Evolutionary conservation across 92 coral and sea anemone species (phyloP).

Genomic region (Heliopora coerulea): DNA sequence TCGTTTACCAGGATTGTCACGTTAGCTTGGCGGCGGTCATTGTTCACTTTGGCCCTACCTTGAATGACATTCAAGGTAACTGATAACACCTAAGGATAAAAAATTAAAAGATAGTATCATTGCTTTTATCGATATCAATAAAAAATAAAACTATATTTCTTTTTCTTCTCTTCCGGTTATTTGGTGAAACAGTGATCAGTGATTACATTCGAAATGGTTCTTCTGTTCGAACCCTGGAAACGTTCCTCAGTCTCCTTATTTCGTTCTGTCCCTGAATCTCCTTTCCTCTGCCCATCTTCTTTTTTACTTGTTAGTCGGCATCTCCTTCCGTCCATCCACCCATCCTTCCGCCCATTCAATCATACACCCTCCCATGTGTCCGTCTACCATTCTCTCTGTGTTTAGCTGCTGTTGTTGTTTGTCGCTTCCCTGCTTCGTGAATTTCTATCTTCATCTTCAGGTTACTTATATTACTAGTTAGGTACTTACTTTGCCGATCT

Average conservation of each 20-base stretch:
- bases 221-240: too few species aligned
- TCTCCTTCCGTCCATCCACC: not conserved
- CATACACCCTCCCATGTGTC: not conserved
- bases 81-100: conserved; percentile 12
- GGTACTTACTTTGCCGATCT: too few species aligned
- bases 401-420: too few species aligned
- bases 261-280: not conserved
- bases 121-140: too few species aligned
- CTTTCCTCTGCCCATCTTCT: not conserved
- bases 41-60: conserved; percentile 69
- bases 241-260: too few species aligned
- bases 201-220: too few species aligned
- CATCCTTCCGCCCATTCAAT: not conserved
- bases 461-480: too few species aligned
- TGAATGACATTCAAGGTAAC: conserved; percentile 51
- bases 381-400: not conserved
- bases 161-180: not conserved
- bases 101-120: too few species aligned
- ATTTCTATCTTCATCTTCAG: too few species aligned
- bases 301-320: not conserved
- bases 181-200: too few species aligned
- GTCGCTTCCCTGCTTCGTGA: too few species aligned
- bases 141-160: too few species aligned
- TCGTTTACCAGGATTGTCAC: conserved; percentile 76
- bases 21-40: conserved; percentile 65